Evolutionary conservation across 2,888 invertebrate genomes (phyloP).

Genomic region (Phanerotoma sp.): DNA sequence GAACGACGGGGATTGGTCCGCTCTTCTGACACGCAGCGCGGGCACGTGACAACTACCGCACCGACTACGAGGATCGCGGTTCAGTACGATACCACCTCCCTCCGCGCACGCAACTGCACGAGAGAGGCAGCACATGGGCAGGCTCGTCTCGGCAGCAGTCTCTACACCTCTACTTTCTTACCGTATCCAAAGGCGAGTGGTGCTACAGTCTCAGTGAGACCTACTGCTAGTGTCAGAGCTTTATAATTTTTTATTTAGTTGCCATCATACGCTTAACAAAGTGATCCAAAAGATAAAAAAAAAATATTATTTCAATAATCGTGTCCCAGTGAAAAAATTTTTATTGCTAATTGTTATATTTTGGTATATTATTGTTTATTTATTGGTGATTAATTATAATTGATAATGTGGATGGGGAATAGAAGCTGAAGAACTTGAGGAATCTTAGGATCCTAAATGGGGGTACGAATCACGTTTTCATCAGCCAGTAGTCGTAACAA

Average conservation of each 20-base stretch:
- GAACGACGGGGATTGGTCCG: constrained; percentile 58
- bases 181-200: constrained; percentile 35
- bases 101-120: constrained; percentile 52
- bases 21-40: constrained; percentile 57
- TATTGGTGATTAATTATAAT: not conserved
- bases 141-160: constrained; percentile 24
- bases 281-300: too few species aligned
- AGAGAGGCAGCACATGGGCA: constrained; percentile 28
- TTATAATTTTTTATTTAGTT: constrained; percentile 2
- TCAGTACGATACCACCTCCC: constrained; percentile 58
- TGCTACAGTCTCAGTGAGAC: constrained; percentile 36
- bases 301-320: not conserved
- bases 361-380: constrained; percentile 1
- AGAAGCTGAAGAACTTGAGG: constrained; percentile 21
- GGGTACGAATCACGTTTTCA: constrained; percentile 34
- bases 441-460: constrained; percentile 36
- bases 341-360: not conserved
- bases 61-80: constrained; percentile 54
- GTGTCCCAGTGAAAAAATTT: not conserved
- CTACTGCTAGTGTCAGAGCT: constrained; percentile 34
- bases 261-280: too few species aligned
- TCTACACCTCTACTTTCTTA: constrained; percentile 31
- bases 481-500: constrained; percentile 15
- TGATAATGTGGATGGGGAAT: constrained; percentile 12
- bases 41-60: constrained; percentile 58